Conservation (phyloP, 2,888 invertebrate genomes). For the Ypsolopha scabrella region DNA sequence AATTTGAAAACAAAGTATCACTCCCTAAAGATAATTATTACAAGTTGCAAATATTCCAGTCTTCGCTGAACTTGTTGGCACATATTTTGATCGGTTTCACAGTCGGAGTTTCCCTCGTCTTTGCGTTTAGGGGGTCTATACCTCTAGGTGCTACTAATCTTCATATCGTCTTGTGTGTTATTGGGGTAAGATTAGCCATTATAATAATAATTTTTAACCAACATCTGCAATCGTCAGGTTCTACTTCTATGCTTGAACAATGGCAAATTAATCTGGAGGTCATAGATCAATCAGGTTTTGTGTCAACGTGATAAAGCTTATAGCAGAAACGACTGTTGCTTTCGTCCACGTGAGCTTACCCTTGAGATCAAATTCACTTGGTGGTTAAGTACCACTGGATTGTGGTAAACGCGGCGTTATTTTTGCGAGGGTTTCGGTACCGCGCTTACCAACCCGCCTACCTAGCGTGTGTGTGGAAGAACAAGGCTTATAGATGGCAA, state of each 20-base stretch:
- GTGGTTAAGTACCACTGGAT: too few relatives aligned
- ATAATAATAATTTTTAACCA: not conserved
- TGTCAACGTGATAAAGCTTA: too few relatives aligned
- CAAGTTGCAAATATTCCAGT: slow-evolving; percentile 29
- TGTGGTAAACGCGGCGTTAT: too few relatives aligned
- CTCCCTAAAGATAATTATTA: slow-evolving; percentile 14
- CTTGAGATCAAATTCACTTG: too few relatives aligned
- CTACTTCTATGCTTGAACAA: not conserved
- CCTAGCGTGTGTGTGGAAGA: too few relatives aligned
- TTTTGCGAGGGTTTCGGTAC: too few relatives aligned
- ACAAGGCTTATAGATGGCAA: too few relatives aligned
- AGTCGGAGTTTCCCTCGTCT: slow-evolving; percentile 28
- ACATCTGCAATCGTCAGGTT: not conserved
- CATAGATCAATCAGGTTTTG: too few relatives aligned
- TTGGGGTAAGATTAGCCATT: slow-evolving; percentile 37
- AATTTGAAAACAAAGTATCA: too few relatives aligned
- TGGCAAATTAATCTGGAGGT: not conserved
- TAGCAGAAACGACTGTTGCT: too few relatives aligned
- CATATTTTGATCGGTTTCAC: slow-evolving; percentile 41
- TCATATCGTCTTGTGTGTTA: slow-evolving; percentile 43
- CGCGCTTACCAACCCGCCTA: too few relatives aligned
- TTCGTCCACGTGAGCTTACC: too few relatives aligned
- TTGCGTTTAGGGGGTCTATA: slow-evolving; percentile 26
- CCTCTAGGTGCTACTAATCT: slow-evolving; percentile 27
- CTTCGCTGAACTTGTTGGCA: slow-evolving; percentile 30